A percentile compares a stretch with the other conserved stretches of the same genome.
Conservation (phyloP, 2,797 vertebrate genomes). For the Cryptoblepharus egeriae region DNA sequence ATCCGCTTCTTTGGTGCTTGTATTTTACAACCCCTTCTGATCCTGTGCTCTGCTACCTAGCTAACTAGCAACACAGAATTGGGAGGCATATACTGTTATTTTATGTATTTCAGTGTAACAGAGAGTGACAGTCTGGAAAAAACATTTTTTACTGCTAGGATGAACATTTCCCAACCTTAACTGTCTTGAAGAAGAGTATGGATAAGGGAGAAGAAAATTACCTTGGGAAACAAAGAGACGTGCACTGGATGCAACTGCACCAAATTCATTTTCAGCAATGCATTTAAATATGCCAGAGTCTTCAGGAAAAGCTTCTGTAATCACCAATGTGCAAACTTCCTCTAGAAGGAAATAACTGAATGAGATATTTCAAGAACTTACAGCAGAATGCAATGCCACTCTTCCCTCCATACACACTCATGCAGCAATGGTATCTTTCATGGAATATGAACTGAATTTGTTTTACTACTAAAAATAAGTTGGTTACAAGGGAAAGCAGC, state of each 20-base stretch:
- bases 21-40: neutral
- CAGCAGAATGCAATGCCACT: neutral
- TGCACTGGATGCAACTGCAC: conserved; percentile 82
- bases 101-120: neutral
- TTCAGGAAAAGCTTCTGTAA: conserved; percentile 90
- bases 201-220: conserved; percentile 42
- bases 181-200: neutral
- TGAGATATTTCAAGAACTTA: neutral
- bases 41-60: neutral
- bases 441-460: neutral
- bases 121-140: too few species aligned
- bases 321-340: conserved; percentile 90
- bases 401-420: neutral
- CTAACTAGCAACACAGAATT: neutral
- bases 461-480: neutral
- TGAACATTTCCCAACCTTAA: neutral
- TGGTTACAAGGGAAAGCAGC: neutral
- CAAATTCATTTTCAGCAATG: conserved; percentile 84
- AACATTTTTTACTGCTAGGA: neutral
- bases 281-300: conserved; percentile 91
- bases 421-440: neutral
- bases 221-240: conserved; percentile 77
- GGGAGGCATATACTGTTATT: neutral
- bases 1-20: neutral
- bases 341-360: conserved; percentile 73